Percentiles rank a stretch among this genome's conserved stretches.
Evolutionary conservation across 2,888 invertebrate species (phyloP).

Genomic region (Coleophora flavipennella): DNA sequence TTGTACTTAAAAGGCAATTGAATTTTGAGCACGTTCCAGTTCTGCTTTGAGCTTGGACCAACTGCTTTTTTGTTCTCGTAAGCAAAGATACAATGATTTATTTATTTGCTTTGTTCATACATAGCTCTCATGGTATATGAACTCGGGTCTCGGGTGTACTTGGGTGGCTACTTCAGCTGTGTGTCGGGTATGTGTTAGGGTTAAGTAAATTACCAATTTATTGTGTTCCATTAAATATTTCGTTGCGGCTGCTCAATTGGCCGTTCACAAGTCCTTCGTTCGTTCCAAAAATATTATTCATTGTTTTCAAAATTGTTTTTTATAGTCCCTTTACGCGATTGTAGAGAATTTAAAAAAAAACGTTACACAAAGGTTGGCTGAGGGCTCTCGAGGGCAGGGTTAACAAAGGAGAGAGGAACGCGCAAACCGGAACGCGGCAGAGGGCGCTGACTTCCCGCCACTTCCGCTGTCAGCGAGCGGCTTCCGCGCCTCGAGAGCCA

Average conservation of each 20-base stretch:
- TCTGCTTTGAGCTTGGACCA: slow-evolving; percentile 13
- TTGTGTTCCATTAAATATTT: slow-evolving; percentile 10
- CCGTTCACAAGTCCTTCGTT: slow-evolving; percentile 24
- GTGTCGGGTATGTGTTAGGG: too few relatives aligned
- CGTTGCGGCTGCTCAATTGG: slow-evolving; percentile 43
- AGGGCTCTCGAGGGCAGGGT: slow-evolving; percentile 26
- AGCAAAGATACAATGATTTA: not conserved
- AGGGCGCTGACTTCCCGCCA: slow-evolving; percentile 38
- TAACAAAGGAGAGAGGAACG: slow-evolving; percentile 51
- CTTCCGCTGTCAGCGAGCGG: slow-evolving; percentile 20
- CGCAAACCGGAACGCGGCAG: slow-evolving; percentile 46
- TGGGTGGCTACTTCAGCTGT: too few relatives aligned
- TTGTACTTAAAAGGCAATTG: slow-evolving; percentile 18
- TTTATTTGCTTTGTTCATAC: too few relatives aligned
- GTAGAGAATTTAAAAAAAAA: slow-evolving; percentile 12
- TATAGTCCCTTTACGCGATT: not conserved
- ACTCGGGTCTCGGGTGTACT: too few relatives aligned
- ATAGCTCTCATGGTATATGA: too few relatives aligned
- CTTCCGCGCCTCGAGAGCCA: slow-evolving; percentile 48
- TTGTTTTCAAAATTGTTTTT: slow-evolving; percentile 6
- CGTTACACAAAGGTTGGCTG: slow-evolving; percentile 19
- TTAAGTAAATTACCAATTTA: too few relatives aligned
- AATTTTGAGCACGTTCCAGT: slow-evolving; percentile 21
- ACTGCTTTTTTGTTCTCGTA: slow-evolving; percentile 9
- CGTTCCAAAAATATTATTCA: slow-evolving; percentile 25